Base-by-base conservation (phyloP, 1,140 invertebrate genomes). In the Ceratina australensis region DNA sequence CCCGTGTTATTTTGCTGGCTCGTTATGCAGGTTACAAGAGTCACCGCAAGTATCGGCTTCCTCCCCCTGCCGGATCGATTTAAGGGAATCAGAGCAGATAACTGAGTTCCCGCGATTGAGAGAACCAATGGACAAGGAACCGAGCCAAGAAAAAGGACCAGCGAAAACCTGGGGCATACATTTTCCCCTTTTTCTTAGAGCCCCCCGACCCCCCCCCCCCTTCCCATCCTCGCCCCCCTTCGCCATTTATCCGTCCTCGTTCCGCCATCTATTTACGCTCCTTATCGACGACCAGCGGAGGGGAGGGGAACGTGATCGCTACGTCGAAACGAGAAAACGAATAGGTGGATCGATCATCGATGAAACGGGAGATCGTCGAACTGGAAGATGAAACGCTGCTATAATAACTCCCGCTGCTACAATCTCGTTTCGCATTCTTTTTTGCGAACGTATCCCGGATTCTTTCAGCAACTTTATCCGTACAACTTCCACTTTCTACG, bases 121-220 rank as follows among this genome's bases (percentile, higher is more conserved):
- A 71, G 74, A 60, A 77, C 74, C 57, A 71, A 77, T 77, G 52
- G 74, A 76, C 74, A 76, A 68, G 74, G 74, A 77, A 71, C 42
- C 57, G 74, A 71, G 74, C 74, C 74, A 77, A 77, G 74, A 77
- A 77, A 77, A 77, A 61, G 74, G 56, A 71, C 20, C 50, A 60
- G 28, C n/a, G 42, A 28, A 26, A 42, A 28, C 13, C 26, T 20
- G n/a, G 57, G 66, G 74, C 69, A 71, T 71, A 71, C 66, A 71
- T 71, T 76, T 76, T n/a, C 66, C 20, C 8, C 57, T 61, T 52
- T 49, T 61, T 22, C 20, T 13, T 56, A n/a, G n/a, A n/a, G n/a
- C n/a, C n/a, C n/a, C n/a, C n/a, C n/a, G n/a, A n/a, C n/a, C n/a
- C n/a, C n/a, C n/a, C n/a, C n/a, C n/a, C n/a, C n/a, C n/a, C n/a